Evolutionary conservation across 2,888 invertebrate genomes (phyloP).

Genomic region (Galerucella calmariensis): DNA sequence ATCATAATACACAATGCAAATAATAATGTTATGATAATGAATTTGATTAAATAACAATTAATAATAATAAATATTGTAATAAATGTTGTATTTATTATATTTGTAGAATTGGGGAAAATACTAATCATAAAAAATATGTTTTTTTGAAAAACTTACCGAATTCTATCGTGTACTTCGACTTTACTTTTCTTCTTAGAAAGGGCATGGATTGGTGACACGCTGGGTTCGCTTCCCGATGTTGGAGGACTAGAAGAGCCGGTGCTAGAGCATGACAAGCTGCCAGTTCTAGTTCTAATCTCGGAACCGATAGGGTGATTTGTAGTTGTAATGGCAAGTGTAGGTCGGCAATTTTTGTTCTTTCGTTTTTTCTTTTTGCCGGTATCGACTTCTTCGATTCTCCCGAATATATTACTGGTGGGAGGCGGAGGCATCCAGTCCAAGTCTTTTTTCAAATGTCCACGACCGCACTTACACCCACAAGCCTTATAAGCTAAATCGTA

Average conservation of each 20-base stretch:
- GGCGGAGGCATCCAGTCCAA: constrained; percentile 88
- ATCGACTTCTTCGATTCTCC: constrained; percentile 68
- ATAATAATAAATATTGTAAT: too few species aligned
- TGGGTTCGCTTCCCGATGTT: constrained; percentile 80
- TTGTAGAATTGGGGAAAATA: background rate
- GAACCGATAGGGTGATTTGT: constrained; percentile 59
- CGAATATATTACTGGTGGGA: constrained; percentile 66
- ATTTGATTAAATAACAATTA: too few species aligned
- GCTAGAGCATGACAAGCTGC: constrained; percentile 77
- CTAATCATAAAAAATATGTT: background rate
- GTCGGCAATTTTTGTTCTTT: constrained; percentile 71
- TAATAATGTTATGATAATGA: background rate
- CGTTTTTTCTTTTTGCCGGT: constrained; percentile 70
- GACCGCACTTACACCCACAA: constrained; percentile 92
- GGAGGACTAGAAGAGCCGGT: constrained; percentile 85
- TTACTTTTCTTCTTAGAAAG: constrained; percentile 79
- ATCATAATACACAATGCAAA: background rate
- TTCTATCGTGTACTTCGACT: constrained; percentile 79
- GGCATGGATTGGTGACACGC: constrained; percentile 78
- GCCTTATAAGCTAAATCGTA: constrained; percentile 96
- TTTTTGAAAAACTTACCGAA: constrained; percentile 72
- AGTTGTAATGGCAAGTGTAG: constrained; percentile 71
- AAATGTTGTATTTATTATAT: background rate
- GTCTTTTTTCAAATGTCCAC: constrained; percentile 94
- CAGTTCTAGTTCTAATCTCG: constrained; percentile 74